Base-by-base conservation (phyloP, 2,888 invertebrate genomes). In the Eledone cirrhosa region DNA sequence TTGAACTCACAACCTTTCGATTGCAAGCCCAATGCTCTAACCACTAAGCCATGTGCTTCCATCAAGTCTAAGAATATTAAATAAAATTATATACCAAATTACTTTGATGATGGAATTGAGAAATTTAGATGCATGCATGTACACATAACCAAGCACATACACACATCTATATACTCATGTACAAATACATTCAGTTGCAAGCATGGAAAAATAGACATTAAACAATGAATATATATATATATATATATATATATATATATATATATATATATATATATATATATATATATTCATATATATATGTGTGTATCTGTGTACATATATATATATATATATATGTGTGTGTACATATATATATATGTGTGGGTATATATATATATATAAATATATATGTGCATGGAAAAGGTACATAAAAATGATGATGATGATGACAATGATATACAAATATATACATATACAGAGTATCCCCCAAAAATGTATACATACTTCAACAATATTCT, bases 191-290 rank as follows among this genome's bases (percentile, higher is more conserved):
- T 16, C 53, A 53, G 13, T 16, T 53, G 22, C 19, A 53, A 16
- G 22, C 19, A 53, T 53, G 22, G 14, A 53, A 16, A 53, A 16
- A 53, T 53, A 53, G 13, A 53, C 19, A 53, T 53, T 16, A 16
- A 53, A 16, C 13, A 16, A 53, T 19, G 22, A 16, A 53, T 53
- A 53, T 53, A 53, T 53, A 53, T 53, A 53, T 53, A 53, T 19
- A 53, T 53, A 53, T 53, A 53, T 53, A 53, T 53, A 53, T 53
- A 53, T 53, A 53, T 53, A 53, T 53, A 53, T 53, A 53, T 53
- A 53, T 53, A 53, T 53, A 53, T 19, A 53, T 53, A 53, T 53
- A 53, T 53, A 53, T 53, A 53, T 53, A 53, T 53, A 53, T 53
- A 53, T 53, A 53, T 53, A 53, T 53, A 53, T 53, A 53, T 53